These are phyloP conservation scores for Lepus europaeus DNA, from an alignment of 2,113 vertebrate genomes.

Conservation along the genomic window DNA sequence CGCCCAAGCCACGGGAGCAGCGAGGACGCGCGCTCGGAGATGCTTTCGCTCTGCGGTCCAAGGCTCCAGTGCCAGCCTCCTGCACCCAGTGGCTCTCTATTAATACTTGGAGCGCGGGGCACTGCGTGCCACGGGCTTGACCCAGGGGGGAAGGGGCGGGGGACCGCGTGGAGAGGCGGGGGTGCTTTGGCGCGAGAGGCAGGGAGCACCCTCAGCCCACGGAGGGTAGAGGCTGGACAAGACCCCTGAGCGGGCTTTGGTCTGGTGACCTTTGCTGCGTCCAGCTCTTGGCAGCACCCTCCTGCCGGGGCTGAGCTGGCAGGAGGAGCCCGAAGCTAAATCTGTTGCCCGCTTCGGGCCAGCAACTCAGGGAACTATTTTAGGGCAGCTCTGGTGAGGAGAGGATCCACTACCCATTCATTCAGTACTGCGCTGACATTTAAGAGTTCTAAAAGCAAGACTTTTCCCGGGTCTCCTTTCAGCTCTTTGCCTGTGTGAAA, in stretches of 20 bases:
- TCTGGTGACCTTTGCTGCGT: background rate
- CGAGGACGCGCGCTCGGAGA: background rate
- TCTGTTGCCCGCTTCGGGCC: background rate
- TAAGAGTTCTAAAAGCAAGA: conserved; percentile 10
- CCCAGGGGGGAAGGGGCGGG: background rate
- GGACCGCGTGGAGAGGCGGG: rapidly evolving
- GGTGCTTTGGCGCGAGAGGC: background rate
- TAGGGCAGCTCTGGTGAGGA: background rate
- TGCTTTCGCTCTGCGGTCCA: background rate
- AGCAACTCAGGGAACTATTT: conserved; percentile 48
- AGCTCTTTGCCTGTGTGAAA: conserved; percentile 40
- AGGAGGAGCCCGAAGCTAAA: conserved; percentile 41
- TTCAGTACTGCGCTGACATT: conserved; percentile 57
- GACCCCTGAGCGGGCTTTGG: background rate
- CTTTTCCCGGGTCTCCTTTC: background rate
- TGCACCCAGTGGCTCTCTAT: conserved; percentile 43
- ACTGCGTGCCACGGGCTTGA: background rate
- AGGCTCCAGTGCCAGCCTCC: background rate
- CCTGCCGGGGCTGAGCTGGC: background rate
- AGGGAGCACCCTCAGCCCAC: no score
- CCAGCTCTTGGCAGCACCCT: background rate
- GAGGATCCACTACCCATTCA: conserved; percentile 35
- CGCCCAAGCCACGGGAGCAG: background rate
- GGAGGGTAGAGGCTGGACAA: no score
- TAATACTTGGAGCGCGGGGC: conserved; percentile 67